Conservation (phyloP, 2,797 vertebrate species). For the Diglossa cyanea region DNA sequence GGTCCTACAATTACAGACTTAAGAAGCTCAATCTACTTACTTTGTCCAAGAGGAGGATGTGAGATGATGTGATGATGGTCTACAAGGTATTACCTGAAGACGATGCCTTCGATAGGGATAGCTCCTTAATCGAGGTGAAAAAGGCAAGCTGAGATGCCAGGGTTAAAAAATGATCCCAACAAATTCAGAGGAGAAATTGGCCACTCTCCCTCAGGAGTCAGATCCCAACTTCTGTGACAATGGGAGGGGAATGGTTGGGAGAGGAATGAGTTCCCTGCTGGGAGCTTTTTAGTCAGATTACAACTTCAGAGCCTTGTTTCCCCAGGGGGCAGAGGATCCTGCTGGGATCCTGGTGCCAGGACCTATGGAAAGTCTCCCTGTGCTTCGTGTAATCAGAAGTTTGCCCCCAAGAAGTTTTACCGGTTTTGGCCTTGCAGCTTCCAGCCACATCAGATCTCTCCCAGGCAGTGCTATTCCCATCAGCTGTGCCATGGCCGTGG, state of each 20-base stretch:
- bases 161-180: conserved; percentile 21
- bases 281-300: background rate
- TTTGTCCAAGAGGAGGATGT: conserved; percentile 22
- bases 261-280: background rate
- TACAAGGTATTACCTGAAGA: conserved; percentile 40
- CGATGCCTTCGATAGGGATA: background rate
- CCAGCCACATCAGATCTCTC: background rate
- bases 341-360: background rate
- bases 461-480: background rate
- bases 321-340: accelerated
- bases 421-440: background rate
- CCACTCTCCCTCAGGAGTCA: background rate
- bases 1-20: conserved; percentile 61
- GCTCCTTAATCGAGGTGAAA: background rate
- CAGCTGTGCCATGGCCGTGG: background rate
- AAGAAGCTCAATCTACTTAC: conserved; percentile 53
- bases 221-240: background rate
- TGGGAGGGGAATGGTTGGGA: background rate
- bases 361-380: background rate
- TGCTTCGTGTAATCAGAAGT: background rate
- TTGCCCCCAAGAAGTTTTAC: background rate
- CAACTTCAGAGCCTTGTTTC: background rate
- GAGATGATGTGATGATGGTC: conserved; percentile 44
- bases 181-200: background rate
- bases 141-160: background rate